Evolutionary conservation across 2,113 vertebrate genomes (phyloP), one percentile per base, ranked within the genome.

Genomic region (Calidris pygmaea): DNA sequence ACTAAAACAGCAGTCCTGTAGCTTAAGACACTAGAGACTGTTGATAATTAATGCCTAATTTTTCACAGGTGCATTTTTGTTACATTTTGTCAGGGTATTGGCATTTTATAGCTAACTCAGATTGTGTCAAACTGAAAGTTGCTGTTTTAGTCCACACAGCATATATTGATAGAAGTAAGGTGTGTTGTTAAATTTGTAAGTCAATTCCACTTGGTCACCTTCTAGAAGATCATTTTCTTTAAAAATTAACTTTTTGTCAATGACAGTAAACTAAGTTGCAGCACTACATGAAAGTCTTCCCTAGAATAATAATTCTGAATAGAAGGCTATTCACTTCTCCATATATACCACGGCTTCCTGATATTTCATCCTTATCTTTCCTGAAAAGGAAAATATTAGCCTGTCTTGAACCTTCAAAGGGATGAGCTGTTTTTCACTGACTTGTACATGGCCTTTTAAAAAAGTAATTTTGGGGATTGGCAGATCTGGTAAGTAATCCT

Each of bases 371-470:
- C 88, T 96, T 96, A 94, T 97, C 91, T 95, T 77, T 90, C 79
- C 85, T 85, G 39, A 48, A 90, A 95, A 96, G 71, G 92, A 93
- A 97, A 97, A 91, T 95, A 97, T 96, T 95, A 97, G 75, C 74
- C 90, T 96, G 90, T 95, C 95, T 97, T 41, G 7, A 92, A 35
- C 62, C 71, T 96, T 93, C 95, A 92, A 95, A 95, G 75, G 66
- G 81, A 95, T 96, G 74, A 97, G 80, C 87, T 94, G 68, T 24
- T 96, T 91, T 95, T 93, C 78, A 68, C 74, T 96, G 93, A 96
- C 95, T 96, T 95, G 65, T 72, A 95, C 77, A 89, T 32, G 74
- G 81, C 66, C 82, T 93, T 95, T 92, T 89, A 56, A 95, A 97
- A 96, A 96, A 95, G 71, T 79, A 89, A 97, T 97, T 96, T 87